Evolutionary conservation across 1,140 invertebrate species (phyloP).

Genomic region (Wiebesia pumilae): DNA sequence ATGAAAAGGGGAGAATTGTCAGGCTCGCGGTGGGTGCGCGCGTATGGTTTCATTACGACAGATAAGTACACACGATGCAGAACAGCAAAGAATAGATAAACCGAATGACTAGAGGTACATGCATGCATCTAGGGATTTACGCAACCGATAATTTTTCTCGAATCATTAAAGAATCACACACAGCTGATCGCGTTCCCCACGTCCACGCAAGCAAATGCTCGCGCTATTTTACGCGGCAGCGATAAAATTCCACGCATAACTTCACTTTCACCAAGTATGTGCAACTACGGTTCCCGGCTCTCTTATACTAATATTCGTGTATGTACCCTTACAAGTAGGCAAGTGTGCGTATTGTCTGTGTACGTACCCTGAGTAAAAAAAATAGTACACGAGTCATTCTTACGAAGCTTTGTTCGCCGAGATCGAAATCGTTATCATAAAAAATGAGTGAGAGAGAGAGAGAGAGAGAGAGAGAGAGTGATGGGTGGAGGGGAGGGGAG

Average conservation of each 20-base stretch:
- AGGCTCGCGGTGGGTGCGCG: neutral
- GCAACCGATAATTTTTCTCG: conserved; percentile 46
- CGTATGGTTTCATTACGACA: conserved; percentile 1
- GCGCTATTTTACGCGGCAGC: neutral
- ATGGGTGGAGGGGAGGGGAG: neutral
- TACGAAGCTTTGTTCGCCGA: conserved; percentile 38
- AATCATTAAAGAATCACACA: conserved; percentile 46
- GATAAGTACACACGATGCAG: conserved; percentile 8
- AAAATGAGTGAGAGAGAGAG: neutral
- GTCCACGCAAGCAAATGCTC: neutral
- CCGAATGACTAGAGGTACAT: neutral
- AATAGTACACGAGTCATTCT: neutral
- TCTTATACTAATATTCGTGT: neutral
- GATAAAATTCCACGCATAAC: conserved; percentile 51
- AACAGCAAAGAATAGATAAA: neutral
- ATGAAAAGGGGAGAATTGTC: neutral
- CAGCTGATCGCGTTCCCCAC: conserved; percentile 31
- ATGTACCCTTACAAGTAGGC: neutral
- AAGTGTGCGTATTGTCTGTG: no score
- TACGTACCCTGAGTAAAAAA: neutral
- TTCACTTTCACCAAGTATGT: conserved; percentile 49
- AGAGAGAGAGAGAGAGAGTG: neutral
- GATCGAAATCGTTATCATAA: conserved; percentile 28
- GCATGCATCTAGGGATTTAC: conserved; percentile 5
- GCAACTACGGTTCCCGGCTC: neutral